These are phyloP conservation scores for Cryptomyrus ogoouensis DNA, from an alignment of 2,113 vertebrate species.

Conservation along the genomic window DNA sequence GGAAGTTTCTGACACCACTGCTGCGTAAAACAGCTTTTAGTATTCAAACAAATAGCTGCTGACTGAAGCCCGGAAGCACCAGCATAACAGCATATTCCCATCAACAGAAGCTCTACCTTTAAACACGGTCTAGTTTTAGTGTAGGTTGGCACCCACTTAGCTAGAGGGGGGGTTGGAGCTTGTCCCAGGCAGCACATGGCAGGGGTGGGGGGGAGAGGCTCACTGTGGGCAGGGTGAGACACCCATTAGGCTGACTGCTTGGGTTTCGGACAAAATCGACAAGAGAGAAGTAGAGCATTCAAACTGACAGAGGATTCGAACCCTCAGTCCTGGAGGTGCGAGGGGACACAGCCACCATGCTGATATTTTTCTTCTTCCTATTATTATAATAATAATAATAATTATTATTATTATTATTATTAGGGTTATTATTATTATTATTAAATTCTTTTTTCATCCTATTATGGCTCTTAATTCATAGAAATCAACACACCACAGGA, in stretches of 20 bases:
- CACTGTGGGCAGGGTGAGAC: not conserved
- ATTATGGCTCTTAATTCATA: not conserved
- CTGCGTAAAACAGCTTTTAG: not conserved
- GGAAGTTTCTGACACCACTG: not conserved
- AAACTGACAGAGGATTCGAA: not conserved
- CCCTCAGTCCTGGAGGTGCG: not conserved
- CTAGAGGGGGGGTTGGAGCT: not conserved
- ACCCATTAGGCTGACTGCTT: not conserved
- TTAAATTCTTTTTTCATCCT: not conserved
- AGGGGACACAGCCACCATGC: not conserved
- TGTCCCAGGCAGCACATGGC: not conserved
- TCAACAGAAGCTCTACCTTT: not conserved
- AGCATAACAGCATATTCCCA: not conserved
- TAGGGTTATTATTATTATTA: not conserved
- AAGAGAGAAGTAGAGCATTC: not conserved
- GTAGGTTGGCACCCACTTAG: not conserved
- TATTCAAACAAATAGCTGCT: not conserved
- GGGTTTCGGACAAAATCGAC: not conserved
- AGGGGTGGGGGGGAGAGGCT: not conserved
- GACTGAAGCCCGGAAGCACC: not conserved
- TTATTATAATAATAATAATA: not conserved
- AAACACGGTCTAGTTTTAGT: not conserved
- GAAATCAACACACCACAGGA: not conserved
- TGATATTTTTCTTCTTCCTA: not conserved
- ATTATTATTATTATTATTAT: not conserved